Percentiles rank a stretch among this genome's conserved stretches.
Conservation (phyloP, 2,888 invertebrate genomes). For the Morpho deidamia region DNA sequence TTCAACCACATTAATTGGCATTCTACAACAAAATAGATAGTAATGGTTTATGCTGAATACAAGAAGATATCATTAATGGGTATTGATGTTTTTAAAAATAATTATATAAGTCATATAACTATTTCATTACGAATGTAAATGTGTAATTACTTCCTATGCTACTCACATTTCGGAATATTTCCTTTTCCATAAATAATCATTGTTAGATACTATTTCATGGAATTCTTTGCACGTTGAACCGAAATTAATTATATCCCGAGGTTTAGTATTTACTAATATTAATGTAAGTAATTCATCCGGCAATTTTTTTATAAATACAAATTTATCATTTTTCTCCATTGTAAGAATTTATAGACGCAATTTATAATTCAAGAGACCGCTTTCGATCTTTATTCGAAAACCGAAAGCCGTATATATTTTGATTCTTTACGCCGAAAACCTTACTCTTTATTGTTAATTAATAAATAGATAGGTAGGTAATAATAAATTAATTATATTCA, state of each 20-base stretch:
- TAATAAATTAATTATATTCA: too few relatives aligned
- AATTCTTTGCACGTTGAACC: slow-evolving; percentile 73
- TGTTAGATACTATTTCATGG: slow-evolving; percentile 55
- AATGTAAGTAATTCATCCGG: slow-evolving; percentile 46
- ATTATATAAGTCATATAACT: neutral
- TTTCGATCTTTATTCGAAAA: too few relatives aligned
- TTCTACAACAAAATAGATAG: slow-evolving; percentile 30
- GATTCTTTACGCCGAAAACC: too few relatives aligned
- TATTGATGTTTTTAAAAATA: neutral
- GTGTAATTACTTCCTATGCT: neutral
- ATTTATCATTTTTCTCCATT: neutral
- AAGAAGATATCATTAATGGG: too few relatives aligned
- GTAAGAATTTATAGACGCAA: too few relatives aligned
- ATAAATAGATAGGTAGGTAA: too few relatives aligned
- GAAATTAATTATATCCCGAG: slow-evolving; percentile 68
- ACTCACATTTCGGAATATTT: slow-evolving; percentile 44
- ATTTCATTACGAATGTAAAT: neutral
- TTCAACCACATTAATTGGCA: slow-evolving; percentile 13
- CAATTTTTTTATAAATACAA: slow-evolving; percentile 29
- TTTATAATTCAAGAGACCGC: too few relatives aligned
- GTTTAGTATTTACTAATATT: slow-evolving; percentile 36
- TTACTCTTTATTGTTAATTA: too few relatives aligned
- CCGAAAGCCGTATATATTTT: too few relatives aligned
- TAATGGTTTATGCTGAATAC: slow-evolving; percentile 4
- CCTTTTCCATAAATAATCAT: slow-evolving; percentile 47